A percentile compares a stretch with the other conserved stretches of the same genome.
phyloP scores from a whole-genome alignment of 2,797 vertebrate species.

The Ceryle rudis region DNA sequence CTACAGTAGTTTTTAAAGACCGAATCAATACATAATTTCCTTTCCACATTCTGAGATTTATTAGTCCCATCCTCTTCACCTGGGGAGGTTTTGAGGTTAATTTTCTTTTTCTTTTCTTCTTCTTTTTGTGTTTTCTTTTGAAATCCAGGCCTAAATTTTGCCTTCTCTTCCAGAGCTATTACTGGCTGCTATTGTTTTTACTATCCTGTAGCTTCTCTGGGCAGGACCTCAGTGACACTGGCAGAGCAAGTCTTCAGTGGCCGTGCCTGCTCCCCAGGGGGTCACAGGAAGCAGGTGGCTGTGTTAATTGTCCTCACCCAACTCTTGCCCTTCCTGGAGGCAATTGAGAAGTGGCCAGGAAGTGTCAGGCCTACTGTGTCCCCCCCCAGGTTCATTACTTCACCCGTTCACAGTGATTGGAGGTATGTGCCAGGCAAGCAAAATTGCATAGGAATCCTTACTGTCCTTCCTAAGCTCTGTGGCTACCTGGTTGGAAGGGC shows the following conservation, averaged over 20 bases:
- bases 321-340: slow-evolving; percentile 59
- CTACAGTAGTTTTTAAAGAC: background rate
- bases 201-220: background rate
- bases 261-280: background rate
- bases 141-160: background rate
- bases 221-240: slow-evolving; percentile 9
- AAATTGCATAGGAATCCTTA: background rate
- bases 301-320: slow-evolving; percentile 45
- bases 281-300: slow-evolving; percentile 68
- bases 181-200: slow-evolving; percentile 8
- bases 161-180: background rate
- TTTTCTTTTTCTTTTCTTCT: background rate
- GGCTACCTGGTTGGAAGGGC: background rate
- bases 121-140: background rate
- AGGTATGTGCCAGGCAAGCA: background rate
- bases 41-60: background rate
- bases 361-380: background rate
- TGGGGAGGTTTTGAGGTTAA: background rate
- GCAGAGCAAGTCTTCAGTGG: background rate
- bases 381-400: background rate
- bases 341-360: slow-evolving; percentile 36
- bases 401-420: background rate
- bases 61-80: background rate
- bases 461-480: background rate
- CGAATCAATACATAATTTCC: background rate